Base-by-base conservation (phyloP, 2,888 invertebrate genomes). In the Protodeltote pygarga region DNA sequence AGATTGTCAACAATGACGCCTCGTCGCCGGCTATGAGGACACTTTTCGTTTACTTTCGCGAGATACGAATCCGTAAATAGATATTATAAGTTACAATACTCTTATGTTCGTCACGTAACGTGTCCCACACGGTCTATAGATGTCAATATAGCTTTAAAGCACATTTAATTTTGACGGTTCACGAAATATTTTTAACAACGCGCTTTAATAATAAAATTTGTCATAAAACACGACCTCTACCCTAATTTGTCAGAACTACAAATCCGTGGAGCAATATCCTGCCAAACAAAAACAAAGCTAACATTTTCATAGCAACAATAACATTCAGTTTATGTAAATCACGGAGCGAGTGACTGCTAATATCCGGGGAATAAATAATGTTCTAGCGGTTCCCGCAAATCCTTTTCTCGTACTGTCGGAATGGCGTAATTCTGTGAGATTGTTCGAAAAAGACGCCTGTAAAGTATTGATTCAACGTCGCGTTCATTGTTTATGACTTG, bases 341-440 rank as follows among this genome's bases (percentile, higher is more conserved):
- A 69, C 66, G 32, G 50, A 71, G 70, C 73, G 71, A 78, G 72
- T 73, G 81, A 74, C 79, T 80, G 81, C 77, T 81, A 81, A 83
- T 83, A 83, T 84, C 83, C 83, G 80, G 65, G 42, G 70, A 67
- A 78, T 83, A 81, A 83, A 82, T 83, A 81, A 83, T 77, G 79
- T 75, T 70, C 65, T 60, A 67, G 54, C 62, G 66, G 66, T 70
- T 66, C 44, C 68, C 65, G 54, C 65, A 76, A 78, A 77, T 74
- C 73, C 74, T 71, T 77, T 78, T 73, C 78, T 71, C 61, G 60
- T 47, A 45, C 42, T 42, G 27, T 21, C 29, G 32, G 52, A 61
- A 70, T 55, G 40, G 34, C 27, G 55, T 51, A 55, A 70, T 62
- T 59, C 54, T 55, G 41, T 54, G 51, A 71, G 58, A 64, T 68